Evolutionary conservation across 2,888 invertebrate genomes (phyloP).

Genomic region (Callyntrura guangdongensis): DNA sequence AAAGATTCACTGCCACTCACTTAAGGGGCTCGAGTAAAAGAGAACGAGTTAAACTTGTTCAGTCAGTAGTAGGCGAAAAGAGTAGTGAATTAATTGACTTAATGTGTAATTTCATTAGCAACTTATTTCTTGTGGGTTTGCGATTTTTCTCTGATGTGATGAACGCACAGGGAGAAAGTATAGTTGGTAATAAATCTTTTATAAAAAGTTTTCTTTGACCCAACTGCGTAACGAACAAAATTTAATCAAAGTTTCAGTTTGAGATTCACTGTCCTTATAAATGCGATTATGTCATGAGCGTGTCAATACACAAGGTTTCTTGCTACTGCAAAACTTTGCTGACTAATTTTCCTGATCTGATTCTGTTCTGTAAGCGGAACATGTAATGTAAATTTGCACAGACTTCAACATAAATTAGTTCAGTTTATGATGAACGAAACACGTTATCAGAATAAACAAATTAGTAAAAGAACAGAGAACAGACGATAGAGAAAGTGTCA

Average conservation of each 20-base stretch:
- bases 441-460: background rate
- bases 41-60: slow-evolving; percentile 20
- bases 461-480: background rate
- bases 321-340: slow-evolving; percentile 10
- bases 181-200: slow-evolving; percentile 33
- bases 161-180: background rate
- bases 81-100: slow-evolving; percentile 73
- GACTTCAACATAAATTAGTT: slow-evolving; percentile 1
- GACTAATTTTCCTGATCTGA: background rate
- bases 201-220: slow-evolving; percentile 57
- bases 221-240: background rate
- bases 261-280: slow-evolving; percentile 29
- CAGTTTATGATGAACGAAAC: background rate
- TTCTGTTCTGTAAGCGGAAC: slow-evolving; percentile 15
- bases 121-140: slow-evolving; percentile 46
- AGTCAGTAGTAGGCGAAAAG: background rate
- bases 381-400: slow-evolving; percentile 25
- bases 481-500: background rate
- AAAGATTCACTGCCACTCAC: slow-evolving; percentile 62
- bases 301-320: slow-evolving; percentile 15
- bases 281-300: slow-evolving; percentile 47
- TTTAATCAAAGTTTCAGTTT: slow-evolving; percentile 57
- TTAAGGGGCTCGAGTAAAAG: background rate
- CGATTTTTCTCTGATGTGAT: slow-evolving; percentile 46
- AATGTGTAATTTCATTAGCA: slow-evolving; percentile 71